A percentile compares a stretch with the other conserved stretches of the same genome.
These are phyloP conservation scores for Hirudinaria manillensis DNA, from an alignment of 2,888 invertebrate genomes.

Conservation along the genomic window DNA sequence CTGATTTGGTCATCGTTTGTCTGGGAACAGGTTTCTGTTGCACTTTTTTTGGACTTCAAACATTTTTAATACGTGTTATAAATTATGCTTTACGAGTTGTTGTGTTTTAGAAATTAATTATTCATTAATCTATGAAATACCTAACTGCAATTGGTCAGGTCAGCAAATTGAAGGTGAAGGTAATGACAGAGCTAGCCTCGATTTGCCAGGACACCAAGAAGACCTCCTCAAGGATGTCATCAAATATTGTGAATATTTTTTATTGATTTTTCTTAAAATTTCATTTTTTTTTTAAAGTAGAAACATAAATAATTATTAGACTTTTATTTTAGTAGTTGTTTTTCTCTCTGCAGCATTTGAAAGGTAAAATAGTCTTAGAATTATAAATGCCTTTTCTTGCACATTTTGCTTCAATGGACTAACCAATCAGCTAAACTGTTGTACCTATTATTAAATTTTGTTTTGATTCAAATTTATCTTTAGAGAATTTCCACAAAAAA, in stretches of 20 bases:
- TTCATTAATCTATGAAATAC: background rate
- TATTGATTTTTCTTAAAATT: background rate
- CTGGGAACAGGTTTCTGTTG: conserved; percentile 44
- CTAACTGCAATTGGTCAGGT: conserved; percentile 15
- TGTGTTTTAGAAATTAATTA: background rate
- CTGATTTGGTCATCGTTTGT: conserved; percentile 45
- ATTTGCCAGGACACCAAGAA: conserved; percentile 37
- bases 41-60: no score
- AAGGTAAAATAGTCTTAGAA: background rate
- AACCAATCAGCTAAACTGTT: background rate
- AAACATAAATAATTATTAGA: no score
- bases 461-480: background rate
- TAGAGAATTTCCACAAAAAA: background rate
- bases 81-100: background rate
- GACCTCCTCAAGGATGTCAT: conserved; percentile 38
- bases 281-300: background rate
- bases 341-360: background rate
- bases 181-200: conserved; percentile 34
- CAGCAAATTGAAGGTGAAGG: conserved; percentile 35
- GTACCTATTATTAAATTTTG: background rate
- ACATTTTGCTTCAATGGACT: background rate
- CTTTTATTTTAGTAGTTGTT: no score
- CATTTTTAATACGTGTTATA: background rate
- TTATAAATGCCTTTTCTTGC: no score
- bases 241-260: conserved; percentile 16